phyloP scores from a whole-genome alignment of 2,888 invertebrate genomes.

The Gymnoscelis rufifasciata region DNA sequence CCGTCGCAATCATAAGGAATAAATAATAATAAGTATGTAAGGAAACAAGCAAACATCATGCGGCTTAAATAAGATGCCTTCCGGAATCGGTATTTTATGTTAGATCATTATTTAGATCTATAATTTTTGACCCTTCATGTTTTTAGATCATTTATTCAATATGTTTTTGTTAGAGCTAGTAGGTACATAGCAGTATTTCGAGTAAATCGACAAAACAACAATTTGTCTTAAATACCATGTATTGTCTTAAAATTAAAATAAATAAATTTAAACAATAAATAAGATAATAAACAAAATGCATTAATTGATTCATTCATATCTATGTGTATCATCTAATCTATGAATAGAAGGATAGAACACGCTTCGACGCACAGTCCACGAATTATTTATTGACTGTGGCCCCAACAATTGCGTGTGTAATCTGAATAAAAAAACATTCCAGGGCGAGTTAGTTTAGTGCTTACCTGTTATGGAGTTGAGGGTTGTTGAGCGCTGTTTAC shows the following conservation, averaged over 20 bases:
- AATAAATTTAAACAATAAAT: slow-evolving; percentile 13
- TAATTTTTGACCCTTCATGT: not conserved
- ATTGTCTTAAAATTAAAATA: slow-evolving; percentile 9
- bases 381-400: slow-evolving; percentile 22
- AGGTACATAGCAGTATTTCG: not conserved
- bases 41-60: slow-evolving; percentile 66
- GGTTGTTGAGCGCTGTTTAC: slow-evolving; percentile 84
- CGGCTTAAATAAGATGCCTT: slow-evolving; percentile 50
- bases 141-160: not conserved
- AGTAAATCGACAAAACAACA: not conserved
- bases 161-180: not conserved
- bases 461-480: slow-evolving; percentile 87
- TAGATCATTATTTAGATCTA: not conserved
- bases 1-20: slow-evolving; percentile 55
- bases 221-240: slow-evolving; percentile 3
- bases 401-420: slow-evolving; percentile 34
- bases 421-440: slow-evolving; percentile 41
- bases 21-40: slow-evolving; percentile 48
- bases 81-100: slow-evolving; percentile 13
- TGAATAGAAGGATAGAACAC: slow-evolving; percentile 42
- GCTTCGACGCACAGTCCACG: slow-evolving; percentile 36
- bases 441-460: slow-evolving; percentile 17
- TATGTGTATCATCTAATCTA: slow-evolving; percentile 62
- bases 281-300: slow-evolving; percentile 44
- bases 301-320: slow-evolving; percentile 50